Conservation (phyloP, 2,797 vertebrate species). For the Darevskia mixta region DNA sequence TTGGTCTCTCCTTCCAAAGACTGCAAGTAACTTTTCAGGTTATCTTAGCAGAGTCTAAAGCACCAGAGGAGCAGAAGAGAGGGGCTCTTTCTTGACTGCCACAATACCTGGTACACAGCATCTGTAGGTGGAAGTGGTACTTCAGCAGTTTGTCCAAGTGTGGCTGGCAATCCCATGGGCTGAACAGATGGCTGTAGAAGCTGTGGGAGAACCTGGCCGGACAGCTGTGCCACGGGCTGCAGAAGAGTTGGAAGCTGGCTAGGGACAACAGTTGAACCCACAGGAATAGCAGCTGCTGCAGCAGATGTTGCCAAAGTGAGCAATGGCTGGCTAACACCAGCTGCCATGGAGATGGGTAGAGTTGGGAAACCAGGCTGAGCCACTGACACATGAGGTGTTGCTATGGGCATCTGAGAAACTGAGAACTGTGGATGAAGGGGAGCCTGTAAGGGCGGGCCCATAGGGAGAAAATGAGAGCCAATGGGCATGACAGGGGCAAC, state of each 20-base stretch:
- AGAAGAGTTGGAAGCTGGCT: conserved; percentile 79
- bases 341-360: conserved; percentile 82
- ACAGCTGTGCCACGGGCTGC: conserved; percentile 81
- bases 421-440: conserved; percentile 79
- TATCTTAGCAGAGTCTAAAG: not conserved
- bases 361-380: conserved; percentile 82
- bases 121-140: conserved; percentile 86
- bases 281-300: conserved; percentile 69
- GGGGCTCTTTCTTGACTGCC: conserved; percentile 71
- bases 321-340: conserved; percentile 80
- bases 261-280: conserved; percentile 72
- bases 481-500: conserved; percentile 77
- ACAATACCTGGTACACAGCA: conserved; percentile 90
- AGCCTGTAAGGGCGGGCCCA: conserved; percentile 79
- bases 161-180: conserved; percentile 88
- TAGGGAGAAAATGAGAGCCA: conserved; percentile 79
- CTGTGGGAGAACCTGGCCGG: conserved; percentile 83
- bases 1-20: conserved; percentile 28
- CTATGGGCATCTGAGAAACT: conserved; percentile 80
- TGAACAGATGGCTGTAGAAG: conserved; percentile 84
- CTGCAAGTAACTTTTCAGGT: conserved; percentile 13
- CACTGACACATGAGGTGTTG: conserved; percentile 76
- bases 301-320: conserved; percentile 78
- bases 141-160: conserved; percentile 88
- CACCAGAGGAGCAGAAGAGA: conserved; percentile 41